A percentile compares a stretch with the other conserved stretches of the same genome.
These are phyloP conservation scores for Sorex fumeus DNA, from an alignment of 2,113 vertebrate species.

Conservation along the genomic window DNA sequence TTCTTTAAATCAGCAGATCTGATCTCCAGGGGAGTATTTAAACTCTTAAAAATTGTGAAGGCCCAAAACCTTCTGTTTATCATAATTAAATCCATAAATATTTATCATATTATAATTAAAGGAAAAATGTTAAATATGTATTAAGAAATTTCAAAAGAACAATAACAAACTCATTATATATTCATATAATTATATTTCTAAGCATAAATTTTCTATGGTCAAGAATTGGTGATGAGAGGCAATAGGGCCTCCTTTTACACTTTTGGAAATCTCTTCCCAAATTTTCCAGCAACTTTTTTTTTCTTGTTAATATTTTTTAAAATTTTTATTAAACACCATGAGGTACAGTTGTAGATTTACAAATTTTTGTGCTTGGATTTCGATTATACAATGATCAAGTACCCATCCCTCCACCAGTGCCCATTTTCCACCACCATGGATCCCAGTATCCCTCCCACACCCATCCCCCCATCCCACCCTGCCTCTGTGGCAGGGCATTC, in stretches of 20 bases:
- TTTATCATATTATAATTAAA: constrained; percentile 29
- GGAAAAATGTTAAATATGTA: constrained; percentile 4
- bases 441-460: too few species aligned
- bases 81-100: neutral
- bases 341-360: too few species aligned
- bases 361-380: too few species aligned
- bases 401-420: too few species aligned
- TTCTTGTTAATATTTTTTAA: too few species aligned
- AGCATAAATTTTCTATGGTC: neutral
- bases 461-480: too few species aligned
- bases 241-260: neutral
- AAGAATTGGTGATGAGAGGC: neutral
- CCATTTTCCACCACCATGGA: too few species aligned
- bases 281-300: too few species aligned
- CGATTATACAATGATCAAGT: too few species aligned
- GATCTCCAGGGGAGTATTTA: constrained; percentile 22
- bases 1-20: neutral
- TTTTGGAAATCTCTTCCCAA: neutral
- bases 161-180: neutral
- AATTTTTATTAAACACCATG: too few species aligned
- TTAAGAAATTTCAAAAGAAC: neutral
- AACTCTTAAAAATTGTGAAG: constrained; percentile 10
- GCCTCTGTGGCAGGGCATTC: too few species aligned
- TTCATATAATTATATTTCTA: neutral
- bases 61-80: neutral